phyloP scores from a whole-genome alignment of 2,113 vertebrate species.

The Ageneiosus marmoratus region DNA sequence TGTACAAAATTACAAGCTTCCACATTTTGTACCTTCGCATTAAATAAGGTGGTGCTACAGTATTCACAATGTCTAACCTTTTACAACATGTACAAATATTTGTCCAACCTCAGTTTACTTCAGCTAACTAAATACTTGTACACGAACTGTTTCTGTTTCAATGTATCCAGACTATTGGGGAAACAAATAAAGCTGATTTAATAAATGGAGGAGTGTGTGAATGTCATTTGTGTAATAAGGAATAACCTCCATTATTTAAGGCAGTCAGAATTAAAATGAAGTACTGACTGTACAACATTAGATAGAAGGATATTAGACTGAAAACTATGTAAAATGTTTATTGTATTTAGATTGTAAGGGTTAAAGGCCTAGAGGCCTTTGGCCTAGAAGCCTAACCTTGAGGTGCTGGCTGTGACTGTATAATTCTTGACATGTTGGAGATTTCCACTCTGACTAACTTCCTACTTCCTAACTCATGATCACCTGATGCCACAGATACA shows the following conservation, averaged over 20 bases:
- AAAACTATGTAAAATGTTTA: too few species aligned
- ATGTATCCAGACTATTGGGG: not conserved
- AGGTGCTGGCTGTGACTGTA: too few species aligned
- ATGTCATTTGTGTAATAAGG: not conserved
- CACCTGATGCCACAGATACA: too few species aligned
- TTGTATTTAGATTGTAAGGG: too few species aligned
- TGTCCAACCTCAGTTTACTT: not conserved
- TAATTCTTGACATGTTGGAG: too few species aligned
- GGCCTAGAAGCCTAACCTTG: too few species aligned
- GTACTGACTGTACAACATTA: too few species aligned
- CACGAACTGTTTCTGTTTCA: not conserved
- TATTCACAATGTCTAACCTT: not conserved
- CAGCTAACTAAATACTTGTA: not conserved
- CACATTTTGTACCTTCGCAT: constrained; percentile 21
- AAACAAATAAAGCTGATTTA: not conserved
- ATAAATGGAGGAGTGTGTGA: not conserved
- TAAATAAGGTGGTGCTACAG: not conserved
- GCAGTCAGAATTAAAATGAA: not conserved
- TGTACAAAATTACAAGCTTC: constrained; percentile 4
- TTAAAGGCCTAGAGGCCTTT: too few species aligned
- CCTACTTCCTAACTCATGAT: too few species aligned
- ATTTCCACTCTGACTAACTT: too few species aligned
- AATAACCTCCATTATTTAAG: not conserved
- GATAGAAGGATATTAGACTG: too few species aligned
- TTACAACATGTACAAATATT: not conserved